Evolutionary conservation across 1,140 invertebrate genomes (phyloP).

Genomic region (Drosophila santomea): DNA sequence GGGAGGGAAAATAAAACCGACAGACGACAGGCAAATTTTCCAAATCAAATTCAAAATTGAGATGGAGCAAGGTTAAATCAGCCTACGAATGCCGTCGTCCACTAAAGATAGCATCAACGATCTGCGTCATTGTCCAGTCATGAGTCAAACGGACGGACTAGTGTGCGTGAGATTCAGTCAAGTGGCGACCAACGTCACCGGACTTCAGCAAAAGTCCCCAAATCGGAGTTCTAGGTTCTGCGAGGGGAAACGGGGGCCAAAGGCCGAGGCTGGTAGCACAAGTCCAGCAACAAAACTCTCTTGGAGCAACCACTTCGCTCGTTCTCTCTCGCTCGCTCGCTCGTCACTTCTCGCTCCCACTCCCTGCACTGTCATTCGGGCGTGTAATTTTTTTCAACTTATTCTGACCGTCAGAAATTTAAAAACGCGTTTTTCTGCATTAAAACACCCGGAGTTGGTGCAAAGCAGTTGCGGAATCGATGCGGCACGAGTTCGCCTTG

Average conservation of each 20-base stretch:
- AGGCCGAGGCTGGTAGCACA: slow-evolving; percentile 3
- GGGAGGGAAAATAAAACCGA: slow-evolving; percentile 8
- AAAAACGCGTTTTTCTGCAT: slow-evolving; percentile 47
- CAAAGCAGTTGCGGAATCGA: slow-evolving; percentile 16
- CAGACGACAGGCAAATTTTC: slow-evolving; percentile 42
- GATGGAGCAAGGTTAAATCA: slow-evolving; percentile 4
- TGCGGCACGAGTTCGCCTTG: slow-evolving; percentile 1
- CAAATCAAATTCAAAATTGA: neutral
- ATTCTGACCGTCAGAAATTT: slow-evolving; percentile 56
- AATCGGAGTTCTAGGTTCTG: slow-evolving; percentile 5
- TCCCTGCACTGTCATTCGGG: slow-evolving; percentile 59
- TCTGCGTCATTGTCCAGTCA: slow-evolving; percentile 54
- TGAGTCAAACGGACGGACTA: slow-evolving; percentile 40
- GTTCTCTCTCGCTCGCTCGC: slow-evolving; percentile 22
- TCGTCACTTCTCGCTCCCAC: slow-evolving; percentile 21
- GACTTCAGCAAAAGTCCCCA: slow-evolving; percentile 36
- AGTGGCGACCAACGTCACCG: slow-evolving; percentile 29
- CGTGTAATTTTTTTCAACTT: slow-evolving; percentile 60
- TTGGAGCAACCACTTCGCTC: slow-evolving; percentile 55
- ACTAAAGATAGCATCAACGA: slow-evolving; percentile 14
- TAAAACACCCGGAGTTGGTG: slow-evolving; percentile 34
- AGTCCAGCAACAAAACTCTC: slow-evolving; percentile 48
- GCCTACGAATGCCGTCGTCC: slow-evolving; percentile 13
- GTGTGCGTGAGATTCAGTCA: slow-evolving; percentile 28
- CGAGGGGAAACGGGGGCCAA: neutral